Evolutionary conservation across 2,888 invertebrate genomes (phyloP), one percentile per base, ranked within the genome.

Genomic region (Periphyllus acericola): DNA sequence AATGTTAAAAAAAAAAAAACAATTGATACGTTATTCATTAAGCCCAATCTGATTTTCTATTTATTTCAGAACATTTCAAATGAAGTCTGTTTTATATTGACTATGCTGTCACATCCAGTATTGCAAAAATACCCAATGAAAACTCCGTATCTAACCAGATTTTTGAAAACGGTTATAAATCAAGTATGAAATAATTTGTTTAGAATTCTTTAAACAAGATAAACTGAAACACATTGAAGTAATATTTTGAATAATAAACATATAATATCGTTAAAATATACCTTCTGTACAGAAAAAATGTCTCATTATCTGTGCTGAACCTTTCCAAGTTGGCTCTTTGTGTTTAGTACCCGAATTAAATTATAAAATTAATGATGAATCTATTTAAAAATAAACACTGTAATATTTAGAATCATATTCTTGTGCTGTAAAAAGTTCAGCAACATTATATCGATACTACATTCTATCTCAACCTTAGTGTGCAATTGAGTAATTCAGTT

Each of bases 131-230:
- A 93, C 91, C 95, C 96, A 2, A 90, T 95, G 9, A 94, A 94
- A 90, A 91, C 91, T 74, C 92, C 93, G 68, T 96, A 95, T 91
- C 93, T 94, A 89, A 93, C 92, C 90, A 92, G 93, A 55, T 96
- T 95, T 91, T 91, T 96, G 21, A 96, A 95, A 91, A 92, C 92
- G 89, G 90, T 95, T 3, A 93, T 96, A 82, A 90, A 92, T n/a
- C 91, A 92, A 90, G 92, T 92, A 88, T 79, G 89, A 60, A 74
- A n/a, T 19, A 29, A 60, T 60, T 60, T 21, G 19, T 21, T 60
- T 21, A 19, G 21, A 3, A 25, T 21, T 21, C 25, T 60, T 60
- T 3, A 25, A 60, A 55, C 3, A 55, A 25, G 6, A 25, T 5
- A 60, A 60, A 60, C 21, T 5, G 21, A 25, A 60, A 25, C 25